phyloP scores from a whole-genome alignment of 2,113 vertebrate genomes.

The Saiga tatarica region DNA sequence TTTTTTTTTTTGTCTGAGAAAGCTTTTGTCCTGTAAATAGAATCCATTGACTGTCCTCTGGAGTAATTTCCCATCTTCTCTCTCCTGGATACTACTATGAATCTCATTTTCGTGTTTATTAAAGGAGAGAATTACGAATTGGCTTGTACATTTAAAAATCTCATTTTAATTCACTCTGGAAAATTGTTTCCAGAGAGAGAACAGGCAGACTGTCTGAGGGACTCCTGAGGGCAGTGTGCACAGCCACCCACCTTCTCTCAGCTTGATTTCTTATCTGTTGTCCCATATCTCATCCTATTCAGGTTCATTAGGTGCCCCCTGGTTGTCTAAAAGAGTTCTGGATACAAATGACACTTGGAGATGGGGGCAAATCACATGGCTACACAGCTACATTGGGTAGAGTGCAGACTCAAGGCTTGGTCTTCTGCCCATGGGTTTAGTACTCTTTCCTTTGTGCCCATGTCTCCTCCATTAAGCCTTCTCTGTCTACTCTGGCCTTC shows the following conservation, averaged over 20 bases:
- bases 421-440: background rate
- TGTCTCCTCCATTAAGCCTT: background rate
- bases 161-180: constrained; percentile 36
- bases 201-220: background rate
- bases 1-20: constrained; percentile 26
- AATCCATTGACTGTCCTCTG: constrained; percentile 36
- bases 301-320: background rate
- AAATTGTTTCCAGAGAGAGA: constrained; percentile 29
- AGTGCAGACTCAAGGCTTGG: background rate
- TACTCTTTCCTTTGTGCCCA: background rate
- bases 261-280: background rate
- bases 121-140: constrained; percentile 37
- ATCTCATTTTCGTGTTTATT: constrained; percentile 65
- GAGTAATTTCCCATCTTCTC: constrained; percentile 57
- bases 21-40: constrained; percentile 64
- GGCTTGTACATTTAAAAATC: constrained; percentile 33
- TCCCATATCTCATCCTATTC: background rate
- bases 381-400: background rate
- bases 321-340: background rate
- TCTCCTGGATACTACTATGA: constrained; percentile 44
- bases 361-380: background rate
- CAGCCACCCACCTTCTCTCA: background rate
- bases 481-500: background rate
- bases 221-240: background rate
- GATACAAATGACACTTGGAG: background rate